Conservation (phyloP, 2,797 vertebrate genomes). For the Sebastes nivosus region DNA sequence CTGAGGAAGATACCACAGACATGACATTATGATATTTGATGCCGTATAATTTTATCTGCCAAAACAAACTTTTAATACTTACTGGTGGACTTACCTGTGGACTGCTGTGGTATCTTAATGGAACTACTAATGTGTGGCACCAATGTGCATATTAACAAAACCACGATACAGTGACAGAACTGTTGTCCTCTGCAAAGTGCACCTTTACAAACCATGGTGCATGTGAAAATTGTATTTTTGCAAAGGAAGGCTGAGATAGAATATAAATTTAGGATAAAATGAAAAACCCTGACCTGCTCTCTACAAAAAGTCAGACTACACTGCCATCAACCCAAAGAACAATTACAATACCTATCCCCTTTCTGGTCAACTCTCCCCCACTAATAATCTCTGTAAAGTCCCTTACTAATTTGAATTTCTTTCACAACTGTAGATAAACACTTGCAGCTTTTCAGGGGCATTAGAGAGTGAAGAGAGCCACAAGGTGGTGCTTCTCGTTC, state of each 20-base stretch:
- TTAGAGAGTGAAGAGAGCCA: background rate
- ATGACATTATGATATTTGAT: background rate
- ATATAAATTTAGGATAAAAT: too few species aligned
- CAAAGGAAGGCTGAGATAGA: too few species aligned
- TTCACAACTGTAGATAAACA: background rate
- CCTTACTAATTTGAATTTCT: background rate
- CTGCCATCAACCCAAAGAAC: too few species aligned
- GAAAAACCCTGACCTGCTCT: too few species aligned
- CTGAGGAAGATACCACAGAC: slow-evolving; percentile 17
- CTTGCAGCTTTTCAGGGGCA: background rate
- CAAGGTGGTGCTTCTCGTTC: background rate
- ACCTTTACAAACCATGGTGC: background rate
- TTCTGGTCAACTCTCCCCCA: background rate
- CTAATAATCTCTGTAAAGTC: background rate
- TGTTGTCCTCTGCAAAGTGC: background rate
- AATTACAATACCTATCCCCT: background rate
- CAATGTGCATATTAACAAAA: background rate
- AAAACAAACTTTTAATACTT: background rate
- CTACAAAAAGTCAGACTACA: too few species aligned
- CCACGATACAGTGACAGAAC: background rate
- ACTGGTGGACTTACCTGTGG: background rate
- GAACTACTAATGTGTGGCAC: background rate
- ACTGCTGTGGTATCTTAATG: background rate
- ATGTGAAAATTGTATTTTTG: too few species aligned
- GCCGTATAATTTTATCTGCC: background rate